Conservation (phyloP, 2,797 vertebrate species). For the Periparus ater region DNA sequence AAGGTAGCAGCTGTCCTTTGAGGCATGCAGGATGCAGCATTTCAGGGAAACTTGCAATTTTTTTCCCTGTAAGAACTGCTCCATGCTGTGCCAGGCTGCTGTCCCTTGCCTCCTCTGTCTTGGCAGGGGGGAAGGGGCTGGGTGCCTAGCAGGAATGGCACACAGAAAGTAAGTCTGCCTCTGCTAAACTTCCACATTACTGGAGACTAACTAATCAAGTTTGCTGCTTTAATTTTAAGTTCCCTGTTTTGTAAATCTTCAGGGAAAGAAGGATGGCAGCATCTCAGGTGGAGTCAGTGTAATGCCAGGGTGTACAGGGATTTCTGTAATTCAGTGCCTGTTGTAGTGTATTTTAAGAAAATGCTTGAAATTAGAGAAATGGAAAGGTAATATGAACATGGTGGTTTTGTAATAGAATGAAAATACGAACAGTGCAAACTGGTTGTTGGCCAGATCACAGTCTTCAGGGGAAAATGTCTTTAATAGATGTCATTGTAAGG, state of each 20-base stretch:
- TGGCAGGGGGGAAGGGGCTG: background rate
- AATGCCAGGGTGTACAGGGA: background rate
- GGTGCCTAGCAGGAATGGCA: background rate
- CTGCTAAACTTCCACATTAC: background rate
- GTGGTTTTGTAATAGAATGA: background rate
- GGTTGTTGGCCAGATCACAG: background rate
- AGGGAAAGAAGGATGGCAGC: background rate
- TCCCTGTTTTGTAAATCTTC: background rate
- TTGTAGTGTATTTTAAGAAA: background rate
- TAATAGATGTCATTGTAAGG: constrained; percentile 27
- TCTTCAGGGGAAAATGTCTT: constrained; percentile 3
- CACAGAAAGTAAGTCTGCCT: background rate
- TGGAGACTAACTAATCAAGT: background rate
- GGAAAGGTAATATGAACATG: background rate
- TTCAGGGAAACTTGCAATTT: constrained; percentile 35
- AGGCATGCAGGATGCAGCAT: constrained; percentile 18
- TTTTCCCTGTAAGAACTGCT: background rate
- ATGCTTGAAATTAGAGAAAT: background rate
- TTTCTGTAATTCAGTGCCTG: background rate
- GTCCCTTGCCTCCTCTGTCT: background rate
- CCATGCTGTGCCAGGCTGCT: background rate
- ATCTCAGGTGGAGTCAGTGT: background rate
- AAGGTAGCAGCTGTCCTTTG: constrained; percentile 57
- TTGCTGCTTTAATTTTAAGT: background rate
- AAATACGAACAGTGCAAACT: background rate